Evolutionary conservation across 2,888 invertebrate genomes (phyloP).

Genomic region (Sinhomidia bicolor): DNA sequence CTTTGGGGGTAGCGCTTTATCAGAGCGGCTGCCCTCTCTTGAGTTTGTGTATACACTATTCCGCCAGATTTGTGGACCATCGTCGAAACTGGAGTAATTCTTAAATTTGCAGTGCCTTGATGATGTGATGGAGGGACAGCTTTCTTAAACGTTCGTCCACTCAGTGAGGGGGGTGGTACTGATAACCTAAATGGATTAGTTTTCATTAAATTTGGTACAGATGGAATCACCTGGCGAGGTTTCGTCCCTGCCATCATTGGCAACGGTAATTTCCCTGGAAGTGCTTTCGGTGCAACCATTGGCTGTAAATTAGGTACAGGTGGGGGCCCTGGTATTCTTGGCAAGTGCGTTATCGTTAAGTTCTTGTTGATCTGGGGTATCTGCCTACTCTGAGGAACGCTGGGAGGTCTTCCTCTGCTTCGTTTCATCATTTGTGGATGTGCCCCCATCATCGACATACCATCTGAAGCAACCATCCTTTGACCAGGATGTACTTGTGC

Average conservation of each 20-base stretch:
- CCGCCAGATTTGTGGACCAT: not conserved
- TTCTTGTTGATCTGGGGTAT: constrained; percentile 73
- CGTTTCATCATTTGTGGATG: constrained; percentile 62
- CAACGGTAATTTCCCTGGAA: constrained; percentile 8
- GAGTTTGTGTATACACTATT: not conserved
- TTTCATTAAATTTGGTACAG: constrained; percentile 59
- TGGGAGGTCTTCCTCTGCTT: constrained; percentile 68
- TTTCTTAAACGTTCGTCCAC: constrained; percentile 64
- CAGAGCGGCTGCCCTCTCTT: constrained; percentile 5
- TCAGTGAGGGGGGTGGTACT: constrained; percentile 59
- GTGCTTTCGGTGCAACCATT: constrained; percentile 49
- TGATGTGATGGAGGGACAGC: not conserved
- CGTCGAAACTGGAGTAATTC: not conserved
- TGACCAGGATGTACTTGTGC: constrained; percentile 29
- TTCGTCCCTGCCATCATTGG: constrained; percentile 6
- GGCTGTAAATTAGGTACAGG: constrained; percentile 77
- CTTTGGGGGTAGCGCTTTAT: constrained; percentile 74
- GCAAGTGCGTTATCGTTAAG: constrained; percentile 77
- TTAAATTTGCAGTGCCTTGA: constrained; percentile 21
- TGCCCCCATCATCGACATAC: not conserved
- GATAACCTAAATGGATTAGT: constrained; percentile 39
- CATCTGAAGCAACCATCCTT: constrained; percentile 19
- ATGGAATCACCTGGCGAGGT: constrained; percentile 47
- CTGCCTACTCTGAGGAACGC: constrained; percentile 37
- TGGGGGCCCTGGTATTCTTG: constrained; percentile 61